Evolutionary conservation across 2,797 vertebrate species (phyloP), one percentile per base, ranked within the genome.

Genomic region (Eutrigla gurnardus): DNA sequence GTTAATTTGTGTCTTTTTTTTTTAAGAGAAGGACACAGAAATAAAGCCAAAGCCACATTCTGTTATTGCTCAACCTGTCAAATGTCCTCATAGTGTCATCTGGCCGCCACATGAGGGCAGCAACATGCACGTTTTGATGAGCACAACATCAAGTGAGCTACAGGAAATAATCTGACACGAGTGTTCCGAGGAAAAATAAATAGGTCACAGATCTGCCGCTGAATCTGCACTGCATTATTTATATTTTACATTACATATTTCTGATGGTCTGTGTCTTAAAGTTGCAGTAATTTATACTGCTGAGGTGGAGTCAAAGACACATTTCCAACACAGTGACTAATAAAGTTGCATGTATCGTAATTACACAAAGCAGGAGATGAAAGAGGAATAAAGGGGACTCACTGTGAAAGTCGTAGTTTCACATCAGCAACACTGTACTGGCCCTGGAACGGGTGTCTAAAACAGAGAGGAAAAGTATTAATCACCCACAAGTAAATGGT

Each of bases 341-440:
- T 14, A 7, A 59, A 49, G 3, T 1, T 9, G 13, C 5, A 13
- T 52, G 17, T 7, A 3, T 12, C 18, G 36, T 3, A 7, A 15
- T 14, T 5, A 13, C 4, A 6, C 7, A 18, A 0, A 40, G 4
- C 10, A 57, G 45, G 9, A 17, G n/a, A 14, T 6, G 6, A n/a
- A 55, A 15, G n/a, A n/a, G 67, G 3, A 52, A 53, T 13, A 7
- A 25, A 52, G 7, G 0, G 45, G 84, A 98, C 98, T 99, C 93
- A 99, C 98, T 99, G 98, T 67, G 98, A 98, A 72, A 99, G 94
- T 65, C 97, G 94, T 60, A 99, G 92, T 78, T 97, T 99, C 66
- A 99, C 95, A 53, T 99, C 98, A 0, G 96, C 92, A 4, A 99
- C 97, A 0, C 97, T 97, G 91, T 99, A 99, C 83, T 99, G 97